Evolutionary conservation across 2,797 vertebrate species (phyloP).

Genomic region (Falco concolor): DNA sequence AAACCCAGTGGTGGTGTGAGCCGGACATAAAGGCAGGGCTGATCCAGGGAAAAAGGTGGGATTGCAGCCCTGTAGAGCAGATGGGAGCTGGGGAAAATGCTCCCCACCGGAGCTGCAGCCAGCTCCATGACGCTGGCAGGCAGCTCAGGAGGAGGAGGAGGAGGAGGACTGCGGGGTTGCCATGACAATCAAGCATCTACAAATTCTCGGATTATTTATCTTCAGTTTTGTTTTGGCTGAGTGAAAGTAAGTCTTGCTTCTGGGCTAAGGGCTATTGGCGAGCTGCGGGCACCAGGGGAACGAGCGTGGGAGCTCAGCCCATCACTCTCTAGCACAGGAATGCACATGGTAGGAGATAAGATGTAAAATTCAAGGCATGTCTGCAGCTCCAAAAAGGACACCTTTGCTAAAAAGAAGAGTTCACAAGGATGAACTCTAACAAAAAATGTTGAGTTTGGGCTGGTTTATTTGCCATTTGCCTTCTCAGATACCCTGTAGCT

Average conservation of each 20-base stretch:
- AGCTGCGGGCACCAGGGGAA: neutral
- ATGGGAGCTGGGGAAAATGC: neutral
- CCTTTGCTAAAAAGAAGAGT: neutral
- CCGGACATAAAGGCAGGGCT: neutral
- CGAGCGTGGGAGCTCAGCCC: neutral
- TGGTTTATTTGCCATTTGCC: fast-evolving
- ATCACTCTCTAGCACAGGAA: fast-evolving
- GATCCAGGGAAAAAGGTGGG: neutral
- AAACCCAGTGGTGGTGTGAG: fast-evolving
- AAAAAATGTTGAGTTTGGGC: fast-evolving
- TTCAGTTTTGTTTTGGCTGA: neutral
- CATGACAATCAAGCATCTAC: slow-evolving; percentile 52
- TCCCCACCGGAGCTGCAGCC: neutral
- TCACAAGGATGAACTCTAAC: neutral
- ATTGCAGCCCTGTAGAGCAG: neutral
- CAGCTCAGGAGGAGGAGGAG: neutral
- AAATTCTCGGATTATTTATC: slow-evolving; percentile 42
- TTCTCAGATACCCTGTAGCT: neutral
- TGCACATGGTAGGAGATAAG: neutral
- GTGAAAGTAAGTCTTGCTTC: neutral
- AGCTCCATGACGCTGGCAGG: neutral
- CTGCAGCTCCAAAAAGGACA: neutral
- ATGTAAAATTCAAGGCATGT: neutral
- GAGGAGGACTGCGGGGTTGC: slow-evolving; percentile 43
- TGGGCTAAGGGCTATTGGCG: neutral